A percentile compares a stretch with the other conserved stretches of the same genome.
Evolutionary conservation across 2,797 vertebrate genomes (phyloP).

Genomic region (Cyprinodon diabolis): DNA sequence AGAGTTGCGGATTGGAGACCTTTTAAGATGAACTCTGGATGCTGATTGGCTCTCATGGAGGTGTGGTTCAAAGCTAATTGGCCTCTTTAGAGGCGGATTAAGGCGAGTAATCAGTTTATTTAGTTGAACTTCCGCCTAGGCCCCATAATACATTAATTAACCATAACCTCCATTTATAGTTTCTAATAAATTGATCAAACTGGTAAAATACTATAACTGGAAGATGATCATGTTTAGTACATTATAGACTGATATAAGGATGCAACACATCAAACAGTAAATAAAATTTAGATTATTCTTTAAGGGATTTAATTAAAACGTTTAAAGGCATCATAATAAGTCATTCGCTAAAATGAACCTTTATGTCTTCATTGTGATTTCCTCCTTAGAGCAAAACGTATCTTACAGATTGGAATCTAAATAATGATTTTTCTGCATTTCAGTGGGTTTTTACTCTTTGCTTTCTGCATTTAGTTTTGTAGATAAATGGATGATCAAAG

Average conservation of each 20-base stretch:
- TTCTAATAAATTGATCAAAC: too few species aligned
- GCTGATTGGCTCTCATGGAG: too few species aligned
- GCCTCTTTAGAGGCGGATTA: too few species aligned
- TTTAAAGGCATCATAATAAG: neutral
- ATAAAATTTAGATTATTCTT: neutral
- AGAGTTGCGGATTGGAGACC: too few species aligned
- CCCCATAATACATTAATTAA: too few species aligned
- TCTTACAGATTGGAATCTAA: neutral
- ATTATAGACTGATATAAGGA: neutral
- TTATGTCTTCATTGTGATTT: neutral
- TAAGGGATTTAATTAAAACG: neutral
- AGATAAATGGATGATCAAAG: neutral
- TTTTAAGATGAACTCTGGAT: too few species aligned
- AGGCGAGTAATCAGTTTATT: too few species aligned
- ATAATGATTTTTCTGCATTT: neutral
- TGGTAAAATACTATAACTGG: too few species aligned
- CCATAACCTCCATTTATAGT: too few species aligned
- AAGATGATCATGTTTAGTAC: neutral
- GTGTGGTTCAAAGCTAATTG: too few species aligned
- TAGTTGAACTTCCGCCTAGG: too few species aligned
- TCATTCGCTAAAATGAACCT: neutral
- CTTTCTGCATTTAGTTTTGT: neutral
- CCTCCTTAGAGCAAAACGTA: neutral
- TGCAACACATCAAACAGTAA: neutral
- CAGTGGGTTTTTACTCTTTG: neutral